Evolutionary conservation across 2,888 invertebrate species (phyloP).

Genomic region (Drosophila pullipes): DNA sequence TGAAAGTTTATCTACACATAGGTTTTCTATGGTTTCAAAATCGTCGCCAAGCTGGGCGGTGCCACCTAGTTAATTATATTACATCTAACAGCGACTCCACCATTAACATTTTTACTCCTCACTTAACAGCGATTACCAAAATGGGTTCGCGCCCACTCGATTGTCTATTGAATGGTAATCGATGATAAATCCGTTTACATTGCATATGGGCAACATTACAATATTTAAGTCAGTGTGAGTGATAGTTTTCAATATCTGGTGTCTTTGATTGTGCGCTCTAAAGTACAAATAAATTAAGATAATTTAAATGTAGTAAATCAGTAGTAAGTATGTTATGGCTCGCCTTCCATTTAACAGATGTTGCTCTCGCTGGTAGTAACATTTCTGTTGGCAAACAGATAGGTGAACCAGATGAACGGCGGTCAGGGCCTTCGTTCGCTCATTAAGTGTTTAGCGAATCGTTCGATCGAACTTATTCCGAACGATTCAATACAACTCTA

Average conservation of each 20-base stretch:
- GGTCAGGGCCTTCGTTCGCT: slow-evolving; percentile 12
- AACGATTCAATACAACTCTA: slow-evolving; percentile 21
- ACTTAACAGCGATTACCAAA: background rate
- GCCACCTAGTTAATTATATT: slow-evolving; percentile 23
- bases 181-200: background rate
- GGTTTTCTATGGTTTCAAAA: slow-evolving; percentile 10
- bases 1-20: background rate
- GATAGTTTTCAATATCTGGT: background rate
- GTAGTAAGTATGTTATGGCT: background rate
- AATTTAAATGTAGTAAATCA: background rate
- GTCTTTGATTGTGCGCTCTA: background rate
- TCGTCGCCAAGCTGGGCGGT: slow-evolving; percentile 1
- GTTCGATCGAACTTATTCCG: slow-evolving; percentile 42
- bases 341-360: background rate
- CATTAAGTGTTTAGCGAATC: slow-evolving; percentile 25
- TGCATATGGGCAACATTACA: background rate
- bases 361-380: slow-evolving; percentile 12
- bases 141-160: background rate
- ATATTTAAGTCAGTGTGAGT: background rate
- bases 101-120: slow-evolving; percentile 17
- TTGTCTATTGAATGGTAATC: background rate
- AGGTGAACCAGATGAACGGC: slow-evolving; percentile 32
- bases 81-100: background rate
- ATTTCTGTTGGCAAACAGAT: slow-evolving; percentile 3
- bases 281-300: background rate